Conservation (phyloP, 2,888 invertebrate species). For the Melikaiella ostensackeni region DNA sequence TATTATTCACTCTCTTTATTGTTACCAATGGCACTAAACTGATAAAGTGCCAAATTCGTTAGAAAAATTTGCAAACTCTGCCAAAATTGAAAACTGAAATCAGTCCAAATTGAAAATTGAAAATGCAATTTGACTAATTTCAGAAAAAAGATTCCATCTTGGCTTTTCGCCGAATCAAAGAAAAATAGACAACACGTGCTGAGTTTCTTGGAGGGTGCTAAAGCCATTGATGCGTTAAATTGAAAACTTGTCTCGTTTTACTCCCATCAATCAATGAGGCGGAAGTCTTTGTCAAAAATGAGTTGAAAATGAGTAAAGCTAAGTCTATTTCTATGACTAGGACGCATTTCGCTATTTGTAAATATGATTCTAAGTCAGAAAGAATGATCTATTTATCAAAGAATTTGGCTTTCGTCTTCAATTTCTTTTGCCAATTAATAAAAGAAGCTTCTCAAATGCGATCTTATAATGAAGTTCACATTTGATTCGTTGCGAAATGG, state of each 20-base stretch:
- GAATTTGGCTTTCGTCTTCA: neutral
- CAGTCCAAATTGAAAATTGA: slow-evolving; percentile 19
- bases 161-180: slow-evolving; percentile 37
- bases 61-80: neutral
- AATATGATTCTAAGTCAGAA: neutral
- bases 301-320: neutral
- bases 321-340: neutral
- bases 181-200: slow-evolving; percentile 40
- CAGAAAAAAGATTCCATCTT: slow-evolving; percentile 14
- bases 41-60: neutral
- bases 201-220: slow-evolving; percentile 13
- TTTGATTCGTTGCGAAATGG: neutral
- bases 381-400: neutral
- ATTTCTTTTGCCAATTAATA: neutral
- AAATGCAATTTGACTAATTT: slow-evolving; percentile 24
- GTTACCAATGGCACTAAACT: slow-evolving; percentile 5
- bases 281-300: slow-evolving; percentile 23
- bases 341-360: neutral
- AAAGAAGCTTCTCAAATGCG: too few species aligned
- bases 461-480: neutral
- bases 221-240: slow-evolving; percentile 40
- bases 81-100: neutral
- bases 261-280: slow-evolving; percentile 7
- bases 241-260: slow-evolving; percentile 26
- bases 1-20: slow-evolving; percentile 9